A percentile compares a stretch with the other conserved stretches of the same genome.
Evolutionary conservation across 2,888 invertebrate species (phyloP).

Genomic region (Pollenia angustigena): DNA sequence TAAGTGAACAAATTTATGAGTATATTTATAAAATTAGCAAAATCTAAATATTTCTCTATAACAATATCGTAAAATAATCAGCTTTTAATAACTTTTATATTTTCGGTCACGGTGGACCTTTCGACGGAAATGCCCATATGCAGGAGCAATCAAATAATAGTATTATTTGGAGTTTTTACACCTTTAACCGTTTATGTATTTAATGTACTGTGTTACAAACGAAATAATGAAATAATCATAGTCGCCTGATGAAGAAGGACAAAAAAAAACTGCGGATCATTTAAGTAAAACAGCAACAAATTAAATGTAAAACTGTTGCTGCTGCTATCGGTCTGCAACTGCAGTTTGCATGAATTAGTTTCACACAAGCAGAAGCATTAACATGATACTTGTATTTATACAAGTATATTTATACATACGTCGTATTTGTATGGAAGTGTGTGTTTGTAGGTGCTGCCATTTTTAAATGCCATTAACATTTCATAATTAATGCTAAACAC

Average conservation of each 20-base stretch:
- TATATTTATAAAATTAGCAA: too few species aligned
- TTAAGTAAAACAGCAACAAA: conserved; percentile 25
- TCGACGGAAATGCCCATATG: too few species aligned
- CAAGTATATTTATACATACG: too few species aligned
- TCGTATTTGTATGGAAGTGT: conserved; percentile 22
- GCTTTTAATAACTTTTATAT: too few species aligned
- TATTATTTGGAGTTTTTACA: not conserved
- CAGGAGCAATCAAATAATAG: too few species aligned
- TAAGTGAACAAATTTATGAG: too few species aligned
- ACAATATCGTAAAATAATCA: too few species aligned
- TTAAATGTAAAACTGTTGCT: conserved; percentile 51
- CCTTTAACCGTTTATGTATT: not conserved
- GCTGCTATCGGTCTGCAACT: conserved; percentile 10
- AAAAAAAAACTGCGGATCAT: not conserved
- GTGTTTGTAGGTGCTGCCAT: conserved; percentile 71
- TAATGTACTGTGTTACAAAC: not conserved
- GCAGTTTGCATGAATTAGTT: conserved; percentile 45
- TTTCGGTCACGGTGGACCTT: too few species aligned
- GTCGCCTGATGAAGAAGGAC: not conserved
- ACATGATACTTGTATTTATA: not conserved
- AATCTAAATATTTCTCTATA: too few species aligned
- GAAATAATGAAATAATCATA: not conserved
- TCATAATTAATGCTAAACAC: conserved; percentile 83
- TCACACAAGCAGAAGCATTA: conserved; percentile 13
- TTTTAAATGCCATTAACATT: conserved; percentile 79